Evolutionary conservation across 2,113 vertebrate genomes (phyloP).

Genomic region (Melierax canorus): DNA sequence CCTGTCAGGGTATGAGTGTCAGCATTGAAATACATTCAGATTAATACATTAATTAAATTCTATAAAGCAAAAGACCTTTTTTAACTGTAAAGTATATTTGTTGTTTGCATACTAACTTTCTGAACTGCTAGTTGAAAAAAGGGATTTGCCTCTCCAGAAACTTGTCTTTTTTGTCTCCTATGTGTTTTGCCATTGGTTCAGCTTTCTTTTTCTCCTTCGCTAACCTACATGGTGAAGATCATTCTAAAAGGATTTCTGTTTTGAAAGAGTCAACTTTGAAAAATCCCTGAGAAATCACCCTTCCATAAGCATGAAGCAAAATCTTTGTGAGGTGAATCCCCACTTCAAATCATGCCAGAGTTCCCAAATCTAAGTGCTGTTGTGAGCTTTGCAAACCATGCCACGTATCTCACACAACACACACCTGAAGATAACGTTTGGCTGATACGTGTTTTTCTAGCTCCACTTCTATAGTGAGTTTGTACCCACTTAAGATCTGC

Average conservation of each 20-base stretch:
- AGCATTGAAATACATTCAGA: neutral
- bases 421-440: neutral
- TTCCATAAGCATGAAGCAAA: neutral
- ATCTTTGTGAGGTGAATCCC: neutral
- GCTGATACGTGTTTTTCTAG: neutral
- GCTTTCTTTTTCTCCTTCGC: neutral
- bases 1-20: neutral
- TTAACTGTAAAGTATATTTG: neutral
- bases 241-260: neutral
- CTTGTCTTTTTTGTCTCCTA: neutral
- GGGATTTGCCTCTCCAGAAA: neutral
- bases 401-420: neutral
- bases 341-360: neutral
- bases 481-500: neutral
- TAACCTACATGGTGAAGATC: neutral
- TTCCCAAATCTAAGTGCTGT: neutral
- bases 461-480: neutral
- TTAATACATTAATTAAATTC: neutral
- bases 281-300: neutral
- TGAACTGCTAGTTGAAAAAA: neutral
- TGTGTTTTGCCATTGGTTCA: neutral
- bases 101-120: neutral
- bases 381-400: neutral
- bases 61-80: neutral
- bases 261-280: neutral